A percentile compares a stretch with the other conserved stretches of the same genome.
phyloP scores from a whole-genome alignment of 2,113 vertebrate species.

The Crypturellus undulatus region DNA sequence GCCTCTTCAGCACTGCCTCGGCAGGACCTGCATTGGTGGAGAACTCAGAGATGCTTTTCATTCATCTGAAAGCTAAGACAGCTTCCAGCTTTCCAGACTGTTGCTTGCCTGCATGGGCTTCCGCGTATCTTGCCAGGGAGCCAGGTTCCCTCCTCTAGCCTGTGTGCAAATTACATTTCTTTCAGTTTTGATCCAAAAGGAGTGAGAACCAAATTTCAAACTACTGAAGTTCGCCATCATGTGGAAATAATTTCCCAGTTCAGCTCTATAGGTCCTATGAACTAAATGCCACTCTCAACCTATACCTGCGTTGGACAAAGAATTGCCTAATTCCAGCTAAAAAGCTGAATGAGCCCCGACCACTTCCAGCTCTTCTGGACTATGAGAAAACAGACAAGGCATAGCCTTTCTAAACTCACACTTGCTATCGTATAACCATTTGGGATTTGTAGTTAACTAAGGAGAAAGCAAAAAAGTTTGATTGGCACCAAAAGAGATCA shows the following conservation, averaged over 20 bases:
- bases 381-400: background rate
- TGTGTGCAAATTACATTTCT: background rate
- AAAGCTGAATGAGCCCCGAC: background rate
- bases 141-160: background rate
- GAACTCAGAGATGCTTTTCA: background rate
- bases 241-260: background rate
- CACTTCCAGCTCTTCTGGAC: background rate
- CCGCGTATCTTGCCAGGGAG: background rate
- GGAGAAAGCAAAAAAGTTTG: conserved; percentile 3
- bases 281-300: background rate
- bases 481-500: conserved; percentile 12
- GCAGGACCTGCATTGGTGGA: background rate
- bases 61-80: background rate
- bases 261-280: accelerated
- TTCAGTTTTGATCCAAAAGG: background rate
- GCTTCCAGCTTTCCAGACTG: background rate
- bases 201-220: background rate
- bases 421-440: background rate
- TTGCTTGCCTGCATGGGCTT: background rate
- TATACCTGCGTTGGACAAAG: background rate
- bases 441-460: background rate
- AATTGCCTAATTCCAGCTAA: background rate
- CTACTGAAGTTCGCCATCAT: background rate
- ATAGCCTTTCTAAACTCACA: background rate
- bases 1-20: background rate